These are phyloP conservation scores for Upupa epops DNA, from an alignment of 2,113 vertebrate species.

Conservation along the genomic window DNA sequence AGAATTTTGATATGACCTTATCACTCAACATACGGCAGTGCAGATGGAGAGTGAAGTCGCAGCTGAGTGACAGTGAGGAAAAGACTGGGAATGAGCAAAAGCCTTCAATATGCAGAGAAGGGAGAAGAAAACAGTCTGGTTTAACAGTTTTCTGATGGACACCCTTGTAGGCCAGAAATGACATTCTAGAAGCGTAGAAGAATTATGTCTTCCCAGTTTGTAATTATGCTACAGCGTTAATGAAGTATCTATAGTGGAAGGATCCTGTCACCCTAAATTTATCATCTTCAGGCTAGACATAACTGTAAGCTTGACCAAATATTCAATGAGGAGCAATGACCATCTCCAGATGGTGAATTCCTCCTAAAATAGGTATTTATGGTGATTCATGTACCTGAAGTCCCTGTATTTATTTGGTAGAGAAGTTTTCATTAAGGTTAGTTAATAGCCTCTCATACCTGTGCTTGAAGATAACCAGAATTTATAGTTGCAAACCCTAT, in stretches of 20 bases:
- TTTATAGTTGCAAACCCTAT: neutral
- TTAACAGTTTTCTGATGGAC: neutral
- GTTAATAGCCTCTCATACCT: neutral
- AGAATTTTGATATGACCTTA: constrained; percentile 14
- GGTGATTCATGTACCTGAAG: neutral
- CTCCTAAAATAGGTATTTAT: neutral
- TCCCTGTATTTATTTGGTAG: neutral
- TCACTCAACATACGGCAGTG: neutral
- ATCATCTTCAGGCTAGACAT: neutral
- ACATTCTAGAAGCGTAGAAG: neutral
- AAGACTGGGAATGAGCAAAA: constrained; percentile 34
- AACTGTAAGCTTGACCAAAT: neutral
- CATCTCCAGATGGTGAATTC: neutral
- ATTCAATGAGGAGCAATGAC: neutral
- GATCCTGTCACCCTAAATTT: neutral
- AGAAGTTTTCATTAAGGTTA: neutral
- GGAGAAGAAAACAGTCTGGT: constrained; percentile 4
- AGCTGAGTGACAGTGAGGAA: constrained; percentile 30
- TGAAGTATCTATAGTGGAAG: neutral
- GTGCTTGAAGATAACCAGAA: neutral
- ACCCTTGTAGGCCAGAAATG: neutral
- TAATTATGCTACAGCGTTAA: neutral
- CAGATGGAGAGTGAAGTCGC: constrained; percentile 38
- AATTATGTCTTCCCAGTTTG: neutral
- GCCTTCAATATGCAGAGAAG: neutral